Base-by-base conservation (phyloP, 2,113 vertebrate species). In the Malurus cyaneus region DNA sequence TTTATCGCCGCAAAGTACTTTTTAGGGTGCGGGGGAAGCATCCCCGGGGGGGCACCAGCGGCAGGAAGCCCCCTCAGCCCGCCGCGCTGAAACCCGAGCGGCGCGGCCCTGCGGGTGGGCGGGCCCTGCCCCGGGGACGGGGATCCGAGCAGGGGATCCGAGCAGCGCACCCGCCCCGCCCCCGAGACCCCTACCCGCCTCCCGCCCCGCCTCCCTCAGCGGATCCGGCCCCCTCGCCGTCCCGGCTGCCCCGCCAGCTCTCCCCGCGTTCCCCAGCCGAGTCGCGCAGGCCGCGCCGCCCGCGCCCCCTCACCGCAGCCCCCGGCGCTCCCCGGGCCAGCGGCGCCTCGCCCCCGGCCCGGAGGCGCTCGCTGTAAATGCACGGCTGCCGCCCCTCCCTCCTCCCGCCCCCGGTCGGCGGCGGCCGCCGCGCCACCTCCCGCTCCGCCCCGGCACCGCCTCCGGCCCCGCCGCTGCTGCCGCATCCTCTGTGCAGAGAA, bases 61-160 rank as follows among this genome's bases (percentile, higher is more conserved):
- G 31, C 80, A 70, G 88, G 64, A 70, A 77, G 80, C 71, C 5
- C 6, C 62, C 13, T 18, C 79, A 47, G 41, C 47, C 52, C 60
- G 60, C 70, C 41, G 56, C 41, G 9, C 50, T 8, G 54, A 29
- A 8, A 12, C 7, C 28, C 52, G 44, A 66, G 46, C 23, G 8
- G 53, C 44, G 61, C 78, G 78, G 60, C 84, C 73, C 39, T 70
- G 72, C 32, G 60, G 59, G 57, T 20, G 13, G 74, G 31, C 14
- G 34, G 67, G 54, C 57, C 44, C 36, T 12, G n/a, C 24, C n/a
- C 16, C 32, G 11, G 24, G 52, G 3, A 18, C 11, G 6, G 18
- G 29, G 14, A 62, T 1, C 29, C 3, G 2, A 64, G 66, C 36
- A 12, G 5, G 18, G 29, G 14, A 62, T 1, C 29, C 3, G 2